Evolutionary conservation across 2,888 invertebrate species (phyloP).

Genomic region (Drosophila falleni): DNA sequence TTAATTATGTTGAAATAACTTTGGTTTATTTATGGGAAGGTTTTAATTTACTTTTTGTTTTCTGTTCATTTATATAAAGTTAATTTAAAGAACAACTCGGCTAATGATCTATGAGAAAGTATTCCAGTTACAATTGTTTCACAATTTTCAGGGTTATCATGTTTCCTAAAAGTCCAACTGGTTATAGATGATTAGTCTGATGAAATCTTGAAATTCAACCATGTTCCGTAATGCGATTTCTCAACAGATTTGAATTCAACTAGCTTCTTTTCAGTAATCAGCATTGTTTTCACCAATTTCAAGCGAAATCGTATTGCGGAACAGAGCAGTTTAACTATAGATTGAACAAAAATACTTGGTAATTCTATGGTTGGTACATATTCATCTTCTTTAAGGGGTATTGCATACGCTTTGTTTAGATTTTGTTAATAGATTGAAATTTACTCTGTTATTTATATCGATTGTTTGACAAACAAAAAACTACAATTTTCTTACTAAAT

Average conservation of each 20-base stretch:
- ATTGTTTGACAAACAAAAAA: slow-evolving; percentile 69
- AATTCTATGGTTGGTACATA: slow-evolving; percentile 32
- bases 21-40: slow-evolving; percentile 41
- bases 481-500: slow-evolving; percentile 64
- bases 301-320: background rate
- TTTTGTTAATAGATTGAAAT: slow-evolving; percentile 37
- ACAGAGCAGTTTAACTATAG: slow-evolving; percentile 4
- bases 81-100: slow-evolving; percentile 66
- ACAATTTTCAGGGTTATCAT: slow-evolving; percentile 42
- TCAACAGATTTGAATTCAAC: background rate
- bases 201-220: background rate
- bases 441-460: slow-evolving; percentile 49
- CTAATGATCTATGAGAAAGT: slow-evolving; percentile 59
- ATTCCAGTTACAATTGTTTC: slow-evolving; percentile 51
- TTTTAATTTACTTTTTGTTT: slow-evolving; percentile 17
- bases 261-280: background rate
- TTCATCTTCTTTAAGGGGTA: slow-evolving; percentile 7
- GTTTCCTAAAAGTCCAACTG: slow-evolving; percentile 43
- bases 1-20: slow-evolving; percentile 58
- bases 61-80: slow-evolving; percentile 51
- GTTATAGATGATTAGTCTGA: slow-evolving; percentile 20
- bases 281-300: background rate
- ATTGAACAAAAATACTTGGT: slow-evolving; percentile 35
- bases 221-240: background rate
- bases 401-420: slow-evolving; percentile 25